These are phyloP conservation scores for Metallyticus violacea DNA, from an alignment of 2,888 invertebrate genomes.

Conservation along the genomic window DNA sequence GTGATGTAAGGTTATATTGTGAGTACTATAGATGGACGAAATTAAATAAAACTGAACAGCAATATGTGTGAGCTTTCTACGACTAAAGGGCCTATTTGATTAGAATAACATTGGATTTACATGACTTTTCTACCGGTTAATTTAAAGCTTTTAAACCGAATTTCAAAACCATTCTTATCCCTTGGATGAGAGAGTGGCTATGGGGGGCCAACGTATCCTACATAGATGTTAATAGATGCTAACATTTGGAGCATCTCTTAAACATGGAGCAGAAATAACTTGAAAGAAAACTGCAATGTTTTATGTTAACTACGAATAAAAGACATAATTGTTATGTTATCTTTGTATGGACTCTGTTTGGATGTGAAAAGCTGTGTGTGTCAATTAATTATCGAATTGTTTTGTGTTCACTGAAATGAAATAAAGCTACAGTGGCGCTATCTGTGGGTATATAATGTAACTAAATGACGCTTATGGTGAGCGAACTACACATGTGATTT, in stretches of 20 bases:
- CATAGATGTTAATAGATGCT: neutral
- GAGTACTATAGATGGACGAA: neutral
- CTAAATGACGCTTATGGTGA: constrained; percentile 1
- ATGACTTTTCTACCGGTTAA: neutral
- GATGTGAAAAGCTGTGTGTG: neutral
- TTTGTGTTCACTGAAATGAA: constrained; percentile 2
- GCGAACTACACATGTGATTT: neutral
- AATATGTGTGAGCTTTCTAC: neutral
- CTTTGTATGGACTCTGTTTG: neutral
- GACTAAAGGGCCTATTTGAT: neutral
- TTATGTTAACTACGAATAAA: neutral
- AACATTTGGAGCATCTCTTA: neutral
- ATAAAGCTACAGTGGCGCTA: constrained; percentile 8
- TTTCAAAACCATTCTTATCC: neutral
- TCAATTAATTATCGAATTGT: constrained; percentile 9
- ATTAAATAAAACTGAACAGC: neutral
- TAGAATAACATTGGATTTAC: neutral
- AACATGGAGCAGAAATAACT: neutral
- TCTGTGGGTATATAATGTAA: neutral
- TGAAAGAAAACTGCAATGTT: neutral
- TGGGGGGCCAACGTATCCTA: neutral
- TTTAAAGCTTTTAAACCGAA: neutral
- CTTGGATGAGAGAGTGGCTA: neutral
- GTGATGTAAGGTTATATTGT: neutral
- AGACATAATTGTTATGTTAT: neutral